A percentile compares a stretch with the other conserved stretches of the same genome.
Evolutionary conservation across 2,888 invertebrate species (phyloP).

Genomic region (Gasteruption jaculator): DNA sequence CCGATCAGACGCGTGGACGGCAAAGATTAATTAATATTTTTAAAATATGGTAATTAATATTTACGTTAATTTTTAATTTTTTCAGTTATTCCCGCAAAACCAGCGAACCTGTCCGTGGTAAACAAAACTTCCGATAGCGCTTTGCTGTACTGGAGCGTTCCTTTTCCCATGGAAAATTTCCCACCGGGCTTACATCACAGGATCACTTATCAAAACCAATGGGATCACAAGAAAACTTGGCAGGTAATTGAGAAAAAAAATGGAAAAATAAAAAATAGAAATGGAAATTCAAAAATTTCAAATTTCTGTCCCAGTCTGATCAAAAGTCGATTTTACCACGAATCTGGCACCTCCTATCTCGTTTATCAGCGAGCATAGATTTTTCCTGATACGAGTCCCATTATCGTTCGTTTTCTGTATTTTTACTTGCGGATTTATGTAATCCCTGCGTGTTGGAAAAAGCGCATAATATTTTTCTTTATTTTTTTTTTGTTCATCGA

Average conservation of each 20-base stretch:
- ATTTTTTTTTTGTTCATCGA: neutral
- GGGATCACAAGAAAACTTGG: constrained; percentile 52
- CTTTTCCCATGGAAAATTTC: constrained; percentile 53
- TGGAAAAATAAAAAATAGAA: too few relatives aligned
- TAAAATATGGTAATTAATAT: constrained; percentile 7
- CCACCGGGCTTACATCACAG: constrained; percentile 54
- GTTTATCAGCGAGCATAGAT: too few relatives aligned
- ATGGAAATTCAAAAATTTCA: too few relatives aligned
- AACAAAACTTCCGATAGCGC: constrained; percentile 53
- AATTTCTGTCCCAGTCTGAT: too few relatives aligned
- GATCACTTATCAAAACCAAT: constrained; percentile 55
- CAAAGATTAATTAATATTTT: constrained; percentile 10
- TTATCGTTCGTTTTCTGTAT: too few relatives aligned
- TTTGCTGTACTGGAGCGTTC: constrained; percentile 53
- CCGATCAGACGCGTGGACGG: too few relatives aligned
- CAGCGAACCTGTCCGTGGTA: constrained; percentile 51
- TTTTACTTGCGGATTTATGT: too few relatives aligned
- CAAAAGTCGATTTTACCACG: too few relatives aligned
- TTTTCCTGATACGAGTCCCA: too few relatives aligned
- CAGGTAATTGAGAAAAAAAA: constrained; percentile 50
- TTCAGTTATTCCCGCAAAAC: constrained; percentile 54
- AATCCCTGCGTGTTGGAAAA: too few relatives aligned
- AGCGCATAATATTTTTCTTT: too few relatives aligned
- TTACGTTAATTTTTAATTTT: constrained; percentile 11
- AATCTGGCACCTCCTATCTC: too few relatives aligned